Percentiles rank a stretch among this genome's conserved stretches.
Conservation (phyloP, 2,113 vertebrate genomes). For the Tichodroma muraria region DNA sequence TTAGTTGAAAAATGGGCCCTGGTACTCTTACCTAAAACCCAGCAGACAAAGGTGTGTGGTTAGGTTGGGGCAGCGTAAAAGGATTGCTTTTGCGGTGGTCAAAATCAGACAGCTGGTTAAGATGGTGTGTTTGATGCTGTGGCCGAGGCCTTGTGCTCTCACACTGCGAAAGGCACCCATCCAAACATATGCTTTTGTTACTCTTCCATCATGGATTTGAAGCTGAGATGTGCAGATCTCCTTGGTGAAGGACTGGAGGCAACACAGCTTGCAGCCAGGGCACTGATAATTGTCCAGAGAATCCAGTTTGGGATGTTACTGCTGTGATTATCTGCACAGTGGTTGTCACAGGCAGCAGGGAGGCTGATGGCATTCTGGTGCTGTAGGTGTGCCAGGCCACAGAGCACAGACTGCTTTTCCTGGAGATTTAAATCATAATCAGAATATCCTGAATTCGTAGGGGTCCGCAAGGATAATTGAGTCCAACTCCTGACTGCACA, state of each 20-base stretch:
- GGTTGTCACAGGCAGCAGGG: background rate
- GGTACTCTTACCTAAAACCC: no score
- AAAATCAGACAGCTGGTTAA: background rate
- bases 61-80: background rate
- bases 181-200: fast-evolving
- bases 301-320: background rate
- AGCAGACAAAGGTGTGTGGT: fast-evolving
- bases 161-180: fast-evolving
- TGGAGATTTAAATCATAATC: background rate
- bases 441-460: background rate
- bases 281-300: no score
- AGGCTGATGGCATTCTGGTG: background rate
- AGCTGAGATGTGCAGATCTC: background rate
- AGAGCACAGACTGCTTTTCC: background rate
- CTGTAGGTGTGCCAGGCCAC: background rate
- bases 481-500: background rate
- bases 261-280: fast-evolving
- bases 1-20: background rate
- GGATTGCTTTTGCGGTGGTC: fast-evolving
- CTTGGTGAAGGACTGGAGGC: background rate
- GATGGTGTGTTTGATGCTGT: fast-evolving
- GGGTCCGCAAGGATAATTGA: background rate
- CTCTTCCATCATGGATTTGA: fast-evolving
- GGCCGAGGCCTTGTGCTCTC: background rate
- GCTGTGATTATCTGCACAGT: fast-evolving